Conservation (phyloP, 23 tunicate genomes). For the Styela clava region DNA sequence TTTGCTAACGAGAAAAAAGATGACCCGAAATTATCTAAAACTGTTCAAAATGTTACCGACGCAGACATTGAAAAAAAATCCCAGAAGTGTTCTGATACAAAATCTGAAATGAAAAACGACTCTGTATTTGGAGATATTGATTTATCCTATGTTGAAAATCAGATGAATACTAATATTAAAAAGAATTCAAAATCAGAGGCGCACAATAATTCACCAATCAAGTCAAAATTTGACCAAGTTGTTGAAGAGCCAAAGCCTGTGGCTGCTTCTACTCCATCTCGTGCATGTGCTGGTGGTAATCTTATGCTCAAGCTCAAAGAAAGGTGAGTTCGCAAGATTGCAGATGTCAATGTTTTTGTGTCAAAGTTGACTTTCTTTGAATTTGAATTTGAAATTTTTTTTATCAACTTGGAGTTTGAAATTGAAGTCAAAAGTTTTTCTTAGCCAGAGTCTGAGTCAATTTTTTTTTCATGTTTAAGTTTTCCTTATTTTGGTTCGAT, state of each 20-base stretch:
- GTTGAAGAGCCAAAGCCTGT: neutral
- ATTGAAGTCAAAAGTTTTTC: too few relatives aligned
- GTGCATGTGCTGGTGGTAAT: constrained; percentile 4
- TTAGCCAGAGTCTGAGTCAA: too few relatives aligned
- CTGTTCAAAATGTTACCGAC: neutral
- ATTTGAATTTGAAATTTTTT: too few relatives aligned
- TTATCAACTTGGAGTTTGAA: too few relatives aligned
- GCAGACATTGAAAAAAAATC: neutral
- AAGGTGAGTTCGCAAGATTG: neutral
- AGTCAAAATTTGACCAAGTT: neutral
- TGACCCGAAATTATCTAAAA: neutral
- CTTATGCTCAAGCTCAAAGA: constrained; percentile 9
- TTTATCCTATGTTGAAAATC: constrained; percentile 45
- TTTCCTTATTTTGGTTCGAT: too few relatives aligned
- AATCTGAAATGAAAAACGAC: constrained; percentile 6
- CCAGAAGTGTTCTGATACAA: neutral
- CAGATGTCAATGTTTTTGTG: neutral
- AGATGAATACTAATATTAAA: neutral
- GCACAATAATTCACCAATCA: neutral
- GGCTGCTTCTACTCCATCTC: constrained; percentile 20
- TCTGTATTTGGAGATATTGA: constrained; percentile 65
- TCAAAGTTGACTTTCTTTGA: too few relatives aligned
- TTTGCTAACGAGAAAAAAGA: neutral
- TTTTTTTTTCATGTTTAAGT: too few relatives aligned
- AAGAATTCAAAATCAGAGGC: neutral